Evolutionary conservation across 2,113 vertebrate genomes (phyloP), one percentile per base, ranked within the genome.

Genomic region (Myrmecophaga tridactyla): DNA sequence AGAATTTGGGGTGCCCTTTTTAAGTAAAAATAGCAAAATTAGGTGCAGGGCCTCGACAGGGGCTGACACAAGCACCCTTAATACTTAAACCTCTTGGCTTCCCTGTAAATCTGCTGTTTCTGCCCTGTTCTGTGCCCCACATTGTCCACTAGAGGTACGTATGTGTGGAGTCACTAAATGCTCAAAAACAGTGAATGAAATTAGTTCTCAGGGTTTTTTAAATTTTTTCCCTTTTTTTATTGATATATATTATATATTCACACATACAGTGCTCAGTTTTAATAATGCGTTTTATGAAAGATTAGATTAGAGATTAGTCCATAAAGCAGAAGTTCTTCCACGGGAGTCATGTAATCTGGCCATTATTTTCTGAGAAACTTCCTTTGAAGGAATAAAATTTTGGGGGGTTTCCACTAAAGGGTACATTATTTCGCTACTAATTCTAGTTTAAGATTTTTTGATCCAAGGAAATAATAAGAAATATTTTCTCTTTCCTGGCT

Each of bases 391-490:
- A 96, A 41, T 56, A 73, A 2, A 29, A 3, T 81, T 62, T 75
- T 34, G 27, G 41, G 73, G 85, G 76, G 51, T 53, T 31, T 76
- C 67, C 23, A 17, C 4, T 1, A 51, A 83, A 56, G 65, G 29
- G 15, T 34, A 36, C 51, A 29, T 65, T 77, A 23, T 62, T 34
- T 11, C 17, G 67, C 3, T 46, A 85, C 1, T 82, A 21, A 81
- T 77, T 93, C 94, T 53, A 41, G 6, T 34, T 84, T 69, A 73
- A 82, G 34, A 73, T 82, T 56, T 82, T 56, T 82, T 58, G 60
- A 82, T 25, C 60, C 27, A 72, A 72, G 36, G 36, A 34, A 77
- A 36, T 60, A 56, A 88, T n/a, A 43, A 62, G 51, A 51, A 78
- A 82, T 17, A 67, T 78, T 34, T 15, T 58, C 2, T 27, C 10